Percentiles rank a stretch among this genome's conserved stretches.
Conservation (phyloP, 2,888 invertebrate species). For the Teleiodes luculella region DNA sequence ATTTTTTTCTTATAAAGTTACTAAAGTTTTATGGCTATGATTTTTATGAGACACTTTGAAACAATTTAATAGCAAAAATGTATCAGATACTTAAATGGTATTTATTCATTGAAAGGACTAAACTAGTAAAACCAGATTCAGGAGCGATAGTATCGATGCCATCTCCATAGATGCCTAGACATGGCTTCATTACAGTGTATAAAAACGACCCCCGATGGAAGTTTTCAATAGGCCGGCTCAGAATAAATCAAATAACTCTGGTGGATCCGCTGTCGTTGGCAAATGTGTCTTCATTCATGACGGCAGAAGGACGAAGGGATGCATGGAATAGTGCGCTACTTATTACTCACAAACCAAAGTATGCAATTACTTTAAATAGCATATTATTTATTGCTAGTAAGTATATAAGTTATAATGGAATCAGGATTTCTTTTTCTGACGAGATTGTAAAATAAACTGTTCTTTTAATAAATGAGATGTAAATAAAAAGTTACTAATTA, state of each 20-base stretch:
- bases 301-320: constrained; percentile 39
- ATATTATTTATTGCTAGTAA: too few relatives aligned
- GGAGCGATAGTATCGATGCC: background rate
- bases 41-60: too few relatives aligned
- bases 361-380: too few relatives aligned
- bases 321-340: constrained; percentile 47
- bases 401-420: too few relatives aligned
- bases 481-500: too few relatives aligned
- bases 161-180: constrained; percentile 13
- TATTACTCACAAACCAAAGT: too few relatives aligned
- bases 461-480: too few relatives aligned
- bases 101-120: background rate
- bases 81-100: too few relatives aligned
- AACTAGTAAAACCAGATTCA: background rate
- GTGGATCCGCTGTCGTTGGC: constrained; percentile 67
- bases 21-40: too few relatives aligned
- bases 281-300: constrained; percentile 77
- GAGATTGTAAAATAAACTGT: too few relatives aligned
- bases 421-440: too few relatives aligned
- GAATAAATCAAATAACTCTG: constrained; percentile 72
- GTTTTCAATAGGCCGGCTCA: constrained; percentile 62
- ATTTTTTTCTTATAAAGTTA: background rate
- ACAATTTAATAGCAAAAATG: background rate
- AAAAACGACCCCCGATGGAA: constrained; percentile 55
- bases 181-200: constrained; percentile 50